Percentiles rank a stretch among this genome's conserved stretches.
Conservation (phyloP, 2,113 vertebrate species). For the Istiophorus platypterus region DNA sequence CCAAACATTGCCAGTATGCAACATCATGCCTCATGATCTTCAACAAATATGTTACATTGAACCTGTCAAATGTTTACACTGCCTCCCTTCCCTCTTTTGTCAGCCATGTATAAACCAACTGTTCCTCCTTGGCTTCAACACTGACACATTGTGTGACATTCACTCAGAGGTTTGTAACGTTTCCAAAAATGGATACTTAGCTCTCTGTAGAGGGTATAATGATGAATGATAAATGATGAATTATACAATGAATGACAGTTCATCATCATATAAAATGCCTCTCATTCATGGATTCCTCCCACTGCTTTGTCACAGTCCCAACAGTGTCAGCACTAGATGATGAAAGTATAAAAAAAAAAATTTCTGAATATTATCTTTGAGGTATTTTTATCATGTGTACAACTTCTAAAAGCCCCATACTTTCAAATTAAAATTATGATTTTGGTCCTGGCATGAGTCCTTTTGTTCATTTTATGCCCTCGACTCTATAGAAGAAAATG, state of each 20-base stretch:
- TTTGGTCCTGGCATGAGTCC: constrained; percentile 36
- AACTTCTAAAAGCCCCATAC: constrained; percentile 35
- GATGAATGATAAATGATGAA: constrained; percentile 36
- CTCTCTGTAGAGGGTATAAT: constrained; percentile 61
- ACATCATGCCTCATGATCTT: constrained; percentile 40
- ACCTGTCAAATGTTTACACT: constrained; percentile 48
- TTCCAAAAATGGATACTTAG: constrained; percentile 70
- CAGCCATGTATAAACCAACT: constrained; percentile 37
- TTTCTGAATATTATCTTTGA: constrained; percentile 50
- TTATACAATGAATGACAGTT: constrained; percentile 57
- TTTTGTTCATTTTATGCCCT: constrained; percentile 66
- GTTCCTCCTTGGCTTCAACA: constrained; percentile 49
- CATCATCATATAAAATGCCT: constrained; percentile 72
- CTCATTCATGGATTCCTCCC: constrained; percentile 57
- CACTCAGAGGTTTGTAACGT: constrained; percentile 59
- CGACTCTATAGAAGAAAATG: constrained; percentile 42
- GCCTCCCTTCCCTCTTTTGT: constrained; percentile 29
- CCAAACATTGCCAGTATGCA: constrained; percentile 29
- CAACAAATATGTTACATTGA: constrained; percentile 41
- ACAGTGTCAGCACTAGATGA: constrained; percentile 56
- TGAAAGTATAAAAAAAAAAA: constrained; percentile 59
- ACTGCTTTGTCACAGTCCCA: constrained; percentile 61
- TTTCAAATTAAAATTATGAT: constrained; percentile 52
- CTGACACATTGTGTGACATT: constrained; percentile 53
- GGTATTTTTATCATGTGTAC: constrained; percentile 50